Conservation (phyloP, 2,888 invertebrate genomes). For the Mycogona germanica region DNA sequence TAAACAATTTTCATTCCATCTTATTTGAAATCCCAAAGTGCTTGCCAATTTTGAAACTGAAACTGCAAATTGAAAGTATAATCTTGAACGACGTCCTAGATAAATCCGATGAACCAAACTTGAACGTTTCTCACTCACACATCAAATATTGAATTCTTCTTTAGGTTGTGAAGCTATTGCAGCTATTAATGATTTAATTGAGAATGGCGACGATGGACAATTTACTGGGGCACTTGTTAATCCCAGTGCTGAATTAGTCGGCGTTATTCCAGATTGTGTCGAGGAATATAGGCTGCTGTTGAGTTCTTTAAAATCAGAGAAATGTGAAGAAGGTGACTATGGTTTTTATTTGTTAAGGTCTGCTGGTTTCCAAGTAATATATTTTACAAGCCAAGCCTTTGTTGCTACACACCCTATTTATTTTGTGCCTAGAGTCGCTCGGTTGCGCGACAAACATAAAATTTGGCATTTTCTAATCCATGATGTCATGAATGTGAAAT, state of each 20-base stretch:
- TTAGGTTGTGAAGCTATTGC: slow-evolving; percentile 11
- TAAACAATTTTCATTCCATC: no score
- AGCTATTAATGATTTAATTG: neutral
- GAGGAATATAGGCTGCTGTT: slow-evolving; percentile 23
- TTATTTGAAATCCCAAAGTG: no score
- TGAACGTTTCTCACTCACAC: slow-evolving; percentile 23
- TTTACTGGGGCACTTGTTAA: slow-evolving; percentile 8
- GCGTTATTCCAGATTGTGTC: slow-evolving; percentile 29
- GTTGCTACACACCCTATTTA: no score
- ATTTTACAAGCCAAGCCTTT: no score
- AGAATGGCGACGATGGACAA: neutral
- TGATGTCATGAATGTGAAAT: no score
- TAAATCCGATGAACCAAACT: slow-evolving; percentile 11
- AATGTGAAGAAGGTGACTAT: slow-evolving; percentile 1
- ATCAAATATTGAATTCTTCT: slow-evolving; percentile 21
- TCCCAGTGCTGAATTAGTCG: slow-evolving; percentile 27
- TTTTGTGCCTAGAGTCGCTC: no score
- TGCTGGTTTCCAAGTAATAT: no score
- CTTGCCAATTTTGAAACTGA: no score
- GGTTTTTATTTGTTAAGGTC: neutral
- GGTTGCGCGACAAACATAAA: no score
- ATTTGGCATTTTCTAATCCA: no score
- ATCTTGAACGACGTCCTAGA: no score
- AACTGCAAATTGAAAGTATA: no score
- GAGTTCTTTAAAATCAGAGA: neutral